phyloP scores from a whole-genome alignment of 2,113 vertebrate genomes.

The Sylvia atricapilla region DNA sequence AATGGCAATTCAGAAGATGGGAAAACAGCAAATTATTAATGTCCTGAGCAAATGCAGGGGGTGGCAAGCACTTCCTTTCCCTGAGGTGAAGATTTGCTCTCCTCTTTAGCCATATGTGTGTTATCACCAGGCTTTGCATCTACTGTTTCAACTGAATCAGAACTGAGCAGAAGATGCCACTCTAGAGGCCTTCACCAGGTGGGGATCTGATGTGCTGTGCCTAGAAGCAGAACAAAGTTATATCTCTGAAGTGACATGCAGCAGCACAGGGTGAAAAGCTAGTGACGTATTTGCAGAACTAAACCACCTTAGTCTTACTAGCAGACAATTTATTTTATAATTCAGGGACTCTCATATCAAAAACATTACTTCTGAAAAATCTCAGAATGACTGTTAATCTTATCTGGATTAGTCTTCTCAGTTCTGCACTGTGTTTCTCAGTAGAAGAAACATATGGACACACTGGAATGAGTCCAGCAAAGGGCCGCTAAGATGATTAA shows the following conservation, averaged over 20 bases:
- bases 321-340: neutral
- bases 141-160: neutral
- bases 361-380: neutral
- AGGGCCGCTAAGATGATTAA: neutral
- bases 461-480: conserved; percentile 3
- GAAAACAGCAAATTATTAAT: neutral
- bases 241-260: neutral
- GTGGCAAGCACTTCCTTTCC: neutral
- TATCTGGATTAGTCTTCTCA: neutral
- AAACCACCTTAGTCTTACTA: neutral
- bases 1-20: neutral
- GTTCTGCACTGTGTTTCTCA: neutral
- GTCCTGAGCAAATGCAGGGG: neutral
- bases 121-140: neutral
- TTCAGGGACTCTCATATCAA: neutral
- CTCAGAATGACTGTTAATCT: neutral
- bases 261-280: neutral
- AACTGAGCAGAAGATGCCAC: neutral
- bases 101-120: neutral
- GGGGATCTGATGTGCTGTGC: neutral
- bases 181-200: neutral
- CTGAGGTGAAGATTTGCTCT: neutral
- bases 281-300: neutral
- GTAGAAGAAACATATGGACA: neutral
- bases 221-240: neutral